Base-by-base conservation (phyloP, 2,797 vertebrate genomes). In the Spinibarbus caldwelli region DNA sequence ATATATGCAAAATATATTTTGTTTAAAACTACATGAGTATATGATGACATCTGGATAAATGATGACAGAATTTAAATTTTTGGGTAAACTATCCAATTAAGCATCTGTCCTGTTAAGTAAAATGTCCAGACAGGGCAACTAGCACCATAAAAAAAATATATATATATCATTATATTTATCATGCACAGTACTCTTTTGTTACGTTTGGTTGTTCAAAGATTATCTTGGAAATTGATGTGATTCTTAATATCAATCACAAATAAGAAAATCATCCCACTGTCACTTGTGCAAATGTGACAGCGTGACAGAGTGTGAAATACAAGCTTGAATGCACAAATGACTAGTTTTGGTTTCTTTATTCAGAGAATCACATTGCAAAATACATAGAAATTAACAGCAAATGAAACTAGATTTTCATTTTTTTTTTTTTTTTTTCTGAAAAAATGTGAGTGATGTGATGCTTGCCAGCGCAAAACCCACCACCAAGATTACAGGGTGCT, bases 291-390 rank as follows among this genome's bases (percentile, higher is more conserved):
- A 38, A n/a, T 77, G 23, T 38, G 73, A 38, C 21, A 54, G 52
- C 21, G 3, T 23, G 52, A 54, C 52, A 54, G 23, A 38, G 6
- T 0, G 12, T 41, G 75, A 41, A 57, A 57, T 57, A 59, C 43
- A 36, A 36, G 1, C 19, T 34, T 14, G 19, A 23, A 11, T 14
- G 23, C 6, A 36, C 21, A 54, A n/a, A 75, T 14, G 29, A 34
- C 6, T 49, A 54, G 72, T 54, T 76, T 23, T 57, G 52, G n/a
- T 57, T 77, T 77, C 34, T 77, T 77, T 57, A 9, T 15, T 77
- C 12, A 38, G 15, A 57, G 12, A 77, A 17, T 41, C 23, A 26
- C 75, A 41, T 6, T 17, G 7, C 52, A 11, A 11, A 73, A 49
- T 21, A 31, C 8, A 64, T 3, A 26, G 31, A 26, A 78, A 78